Conservation (phyloP, 2,888 invertebrate genomes). For the Lasius platythorax region DNA sequence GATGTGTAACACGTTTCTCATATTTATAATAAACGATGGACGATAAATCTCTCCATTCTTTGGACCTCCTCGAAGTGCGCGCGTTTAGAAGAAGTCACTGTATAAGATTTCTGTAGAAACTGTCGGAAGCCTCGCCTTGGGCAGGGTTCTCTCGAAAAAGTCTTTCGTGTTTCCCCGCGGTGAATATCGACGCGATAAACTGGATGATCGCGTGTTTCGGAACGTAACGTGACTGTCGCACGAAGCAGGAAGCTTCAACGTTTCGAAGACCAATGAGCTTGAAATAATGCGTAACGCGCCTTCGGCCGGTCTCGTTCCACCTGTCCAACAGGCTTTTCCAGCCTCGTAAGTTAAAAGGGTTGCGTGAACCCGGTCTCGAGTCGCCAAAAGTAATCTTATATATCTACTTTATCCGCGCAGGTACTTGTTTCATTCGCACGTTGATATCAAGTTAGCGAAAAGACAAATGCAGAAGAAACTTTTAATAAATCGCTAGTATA, state of each 20-base stretch:
- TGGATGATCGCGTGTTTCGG: slow-evolving; percentile 17
- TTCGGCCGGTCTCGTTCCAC: slow-evolving; percentile 34
- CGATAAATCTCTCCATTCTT: slow-evolving; percentile 80
- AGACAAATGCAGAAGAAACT: slow-evolving; percentile 19
- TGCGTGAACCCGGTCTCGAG: slow-evolving; percentile 21
- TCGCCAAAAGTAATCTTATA: slow-evolving; percentile 29
- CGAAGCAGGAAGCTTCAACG: slow-evolving; percentile 26
- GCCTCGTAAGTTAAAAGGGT: slow-evolving; percentile 46
- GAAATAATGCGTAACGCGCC: slow-evolving; percentile 41
- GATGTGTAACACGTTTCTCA: slow-evolving; percentile 71
- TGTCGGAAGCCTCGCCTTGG: slow-evolving; percentile 14
- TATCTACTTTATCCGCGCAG: slow-evolving; percentile 16
- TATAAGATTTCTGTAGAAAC: slow-evolving; percentile 42
- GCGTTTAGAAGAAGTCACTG: slow-evolving; percentile 34
- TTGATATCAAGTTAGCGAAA: slow-evolving; percentile 32
- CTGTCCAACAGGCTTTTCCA: slow-evolving; percentile 52
- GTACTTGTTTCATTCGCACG: slow-evolving; percentile 25
- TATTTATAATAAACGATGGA: slow-evolving; percentile 80
- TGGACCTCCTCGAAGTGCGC: slow-evolving; percentile 81
- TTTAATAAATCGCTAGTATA: slow-evolving; percentile 18
- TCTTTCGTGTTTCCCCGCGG: not conserved
- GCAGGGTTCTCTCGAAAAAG: slow-evolving; percentile 7
- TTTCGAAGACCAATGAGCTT: slow-evolving; percentile 39
- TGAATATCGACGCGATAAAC: slow-evolving; percentile 32
- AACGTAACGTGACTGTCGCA: slow-evolving; percentile 26